Evolutionary conservation across 2,888 invertebrate genomes (phyloP).

Genomic region (Ectemnius lituratus): DNA sequence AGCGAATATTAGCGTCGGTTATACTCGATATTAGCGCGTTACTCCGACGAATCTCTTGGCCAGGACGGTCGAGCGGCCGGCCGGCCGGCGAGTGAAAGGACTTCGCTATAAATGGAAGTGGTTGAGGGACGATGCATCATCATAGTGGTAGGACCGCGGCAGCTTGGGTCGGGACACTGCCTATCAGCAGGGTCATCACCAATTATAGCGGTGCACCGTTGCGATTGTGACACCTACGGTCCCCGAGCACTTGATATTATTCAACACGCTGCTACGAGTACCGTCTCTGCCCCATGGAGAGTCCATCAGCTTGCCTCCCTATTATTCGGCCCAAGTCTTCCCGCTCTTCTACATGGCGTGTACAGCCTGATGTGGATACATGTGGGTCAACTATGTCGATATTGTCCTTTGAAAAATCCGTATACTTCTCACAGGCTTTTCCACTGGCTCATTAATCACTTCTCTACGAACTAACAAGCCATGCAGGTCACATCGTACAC

Average conservation of each 20-base stretch:
- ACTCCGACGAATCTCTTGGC: too few species aligned
- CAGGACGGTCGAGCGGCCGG: not conserved
- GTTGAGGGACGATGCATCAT: not conserved
- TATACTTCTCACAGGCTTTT: too few species aligned
- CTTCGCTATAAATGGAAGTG: not conserved
- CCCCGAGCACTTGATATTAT: conserved; percentile 54
- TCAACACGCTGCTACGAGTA: conserved; percentile 34
- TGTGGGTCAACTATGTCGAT: too few species aligned
- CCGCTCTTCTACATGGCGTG: too few species aligned
- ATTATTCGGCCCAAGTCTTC: conserved; percentile 44
- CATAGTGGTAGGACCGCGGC: conserved; percentile 2
- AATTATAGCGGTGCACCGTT: conserved; percentile 60
- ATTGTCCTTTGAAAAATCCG: too few species aligned
- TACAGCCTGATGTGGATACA: too few species aligned
- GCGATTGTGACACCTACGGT: conserved; percentile 58
- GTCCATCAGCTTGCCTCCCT: conserved; percentile 6
- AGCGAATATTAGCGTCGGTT: conserved; percentile 1
- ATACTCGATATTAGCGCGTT: too few species aligned
- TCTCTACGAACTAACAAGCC: too few species aligned
- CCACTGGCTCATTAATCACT: too few species aligned
- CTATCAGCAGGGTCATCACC: conserved; percentile 63
- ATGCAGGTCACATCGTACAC: too few species aligned
- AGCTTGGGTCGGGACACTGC: conserved; percentile 14
- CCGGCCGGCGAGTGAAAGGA: too few species aligned
- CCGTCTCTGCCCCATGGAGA: conserved; percentile 6